Conservation (phyloP, 2,113 vertebrate genomes). For the Excalfactoria chinensis region DNA sequence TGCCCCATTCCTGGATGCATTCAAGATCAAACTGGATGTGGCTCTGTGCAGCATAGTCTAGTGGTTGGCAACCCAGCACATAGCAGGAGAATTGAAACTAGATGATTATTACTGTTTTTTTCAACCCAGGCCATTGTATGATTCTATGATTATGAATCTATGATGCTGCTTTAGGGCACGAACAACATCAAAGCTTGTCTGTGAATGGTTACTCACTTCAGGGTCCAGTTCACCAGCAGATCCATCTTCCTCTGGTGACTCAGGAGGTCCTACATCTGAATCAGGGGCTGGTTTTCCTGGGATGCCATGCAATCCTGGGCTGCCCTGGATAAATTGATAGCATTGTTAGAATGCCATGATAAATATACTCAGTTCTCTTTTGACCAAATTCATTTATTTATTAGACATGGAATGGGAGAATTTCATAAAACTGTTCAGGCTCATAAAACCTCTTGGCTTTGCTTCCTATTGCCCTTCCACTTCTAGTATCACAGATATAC, state of each 20-base stretch:
- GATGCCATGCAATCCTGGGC: slow-evolving; percentile 74
- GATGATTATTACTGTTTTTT: too few relatives aligned
- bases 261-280: slow-evolving; percentile 76
- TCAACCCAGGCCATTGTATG: too few relatives aligned
- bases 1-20: too few relatives aligned
- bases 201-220: slow-evolving; percentile 78
- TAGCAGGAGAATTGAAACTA: too few relatives aligned
- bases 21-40: too few relatives aligned
- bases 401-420: not conserved
- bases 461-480: not conserved
- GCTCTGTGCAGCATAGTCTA: too few relatives aligned
- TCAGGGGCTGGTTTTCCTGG: slow-evolving; percentile 82
- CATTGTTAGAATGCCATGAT: not conserved
- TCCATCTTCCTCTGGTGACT: slow-evolving; percentile 83
- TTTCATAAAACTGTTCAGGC: not conserved
- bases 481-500: not conserved
- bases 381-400: not conserved
- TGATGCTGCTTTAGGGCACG: not conserved
- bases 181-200: not conserved
- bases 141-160: too few relatives aligned
- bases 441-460: not conserved
- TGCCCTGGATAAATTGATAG: slow-evolving; percentile 78
- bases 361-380: not conserved
- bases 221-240: slow-evolving; percentile 80
- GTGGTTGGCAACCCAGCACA: too few relatives aligned